A percentile compares a stretch with the other conserved stretches of the same genome.
phyloP scores from a whole-genome alignment of 2,797 vertebrate genomes.

The Amblyraja radiata region DNA sequence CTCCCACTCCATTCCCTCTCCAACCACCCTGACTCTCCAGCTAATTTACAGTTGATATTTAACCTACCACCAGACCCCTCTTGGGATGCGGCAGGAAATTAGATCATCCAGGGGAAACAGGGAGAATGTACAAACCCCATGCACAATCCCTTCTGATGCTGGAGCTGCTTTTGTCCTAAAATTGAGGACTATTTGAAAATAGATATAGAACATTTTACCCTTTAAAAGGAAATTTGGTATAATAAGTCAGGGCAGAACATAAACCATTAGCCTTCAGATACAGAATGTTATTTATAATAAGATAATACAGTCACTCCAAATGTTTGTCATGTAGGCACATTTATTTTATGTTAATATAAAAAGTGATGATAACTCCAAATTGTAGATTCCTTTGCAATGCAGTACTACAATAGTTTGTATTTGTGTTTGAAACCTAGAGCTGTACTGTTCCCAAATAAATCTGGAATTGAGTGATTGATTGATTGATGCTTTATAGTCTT shows the following conservation, averaged over 20 bases:
- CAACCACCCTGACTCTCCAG: too few species aligned
- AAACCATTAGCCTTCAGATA: not conserved
- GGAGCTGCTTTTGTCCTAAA: too few species aligned
- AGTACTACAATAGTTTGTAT: not conserved
- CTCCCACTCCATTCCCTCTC: too few species aligned
- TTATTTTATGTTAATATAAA: not conserved
- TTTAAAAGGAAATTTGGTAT: not conserved
- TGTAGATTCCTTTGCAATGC: not conserved
- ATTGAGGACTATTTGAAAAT: too few species aligned
- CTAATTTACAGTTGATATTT: too few species aligned
- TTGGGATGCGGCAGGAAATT: too few species aligned
- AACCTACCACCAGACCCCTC: too few species aligned
- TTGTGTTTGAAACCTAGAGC: not conserved
- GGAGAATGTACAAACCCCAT: too few species aligned
- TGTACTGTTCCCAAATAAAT: not conserved
- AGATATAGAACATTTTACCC: not conserved
- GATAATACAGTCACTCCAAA: not conserved
- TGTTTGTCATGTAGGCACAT: not conserved
- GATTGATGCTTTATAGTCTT: too few species aligned
- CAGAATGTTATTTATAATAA: not conserved
- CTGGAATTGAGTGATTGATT: not conserved
- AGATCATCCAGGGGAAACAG: too few species aligned
- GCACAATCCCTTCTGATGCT: too few species aligned
- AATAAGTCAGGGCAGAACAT: not conserved
- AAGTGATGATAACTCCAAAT: not conserved